Evolutionary conservation across 2,113 vertebrate species (phyloP).

Genomic region (Cottus gobio): DNA sequence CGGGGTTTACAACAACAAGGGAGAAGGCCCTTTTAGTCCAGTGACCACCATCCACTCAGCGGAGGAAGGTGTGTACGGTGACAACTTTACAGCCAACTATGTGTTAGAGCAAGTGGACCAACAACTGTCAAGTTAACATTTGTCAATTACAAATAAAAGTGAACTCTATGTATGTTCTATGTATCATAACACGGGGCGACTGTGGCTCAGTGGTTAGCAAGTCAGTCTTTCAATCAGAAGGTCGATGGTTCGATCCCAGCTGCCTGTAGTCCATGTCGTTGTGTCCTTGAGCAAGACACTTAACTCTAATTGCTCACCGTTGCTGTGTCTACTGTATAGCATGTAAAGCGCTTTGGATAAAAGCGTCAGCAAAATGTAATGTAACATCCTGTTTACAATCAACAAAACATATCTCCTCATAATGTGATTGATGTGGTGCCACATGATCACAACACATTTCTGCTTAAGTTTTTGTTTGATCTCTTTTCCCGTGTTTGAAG

Average conservation of each 20-base stretch:
- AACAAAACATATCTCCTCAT: neutral
- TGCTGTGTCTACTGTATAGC: too few species aligned
- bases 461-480: neutral
- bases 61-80: conserved; percentile 88
- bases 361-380: too few species aligned
- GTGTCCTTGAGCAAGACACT: too few species aligned
- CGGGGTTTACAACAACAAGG: conserved; percentile 96
- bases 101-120: neutral
- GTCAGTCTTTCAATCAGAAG: too few species aligned
- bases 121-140: neutral
- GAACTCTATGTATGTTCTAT: neutral
- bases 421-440: neutral
- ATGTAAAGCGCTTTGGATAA: too few species aligned
- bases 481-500: neutral
- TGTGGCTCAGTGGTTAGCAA: too few species aligned
- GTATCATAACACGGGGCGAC: too few species aligned
- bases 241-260: too few species aligned
- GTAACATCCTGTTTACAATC: neutral
- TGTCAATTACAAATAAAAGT: neutral
- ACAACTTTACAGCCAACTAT: neutral
- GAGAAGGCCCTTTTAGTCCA: conserved; percentile 92
- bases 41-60: conserved; percentile 92
- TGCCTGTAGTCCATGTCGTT: too few species aligned
- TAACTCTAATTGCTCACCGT: too few species aligned
- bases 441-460: neutral